phyloP scores from a whole-genome alignment of 2,888 invertebrate genomes.

The Melanchra persicariae region DNA sequence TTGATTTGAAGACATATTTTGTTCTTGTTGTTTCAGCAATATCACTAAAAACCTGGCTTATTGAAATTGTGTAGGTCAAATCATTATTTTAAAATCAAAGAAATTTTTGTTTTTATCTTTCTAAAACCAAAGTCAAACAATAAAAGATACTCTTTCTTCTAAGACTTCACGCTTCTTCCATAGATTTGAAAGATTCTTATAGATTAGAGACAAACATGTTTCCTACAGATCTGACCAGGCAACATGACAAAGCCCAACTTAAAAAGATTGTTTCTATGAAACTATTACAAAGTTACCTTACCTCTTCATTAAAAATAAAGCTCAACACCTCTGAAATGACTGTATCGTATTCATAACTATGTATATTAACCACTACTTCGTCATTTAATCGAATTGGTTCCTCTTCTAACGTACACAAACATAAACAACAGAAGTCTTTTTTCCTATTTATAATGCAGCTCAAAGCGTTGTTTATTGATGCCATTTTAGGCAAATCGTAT shows the following conservation, averaged over 20 bases:
- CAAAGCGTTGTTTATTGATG: constrained; percentile 67
- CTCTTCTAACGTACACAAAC: constrained; percentile 70
- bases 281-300: constrained; percentile 53
- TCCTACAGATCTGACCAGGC: not conserved
- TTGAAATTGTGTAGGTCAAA: too few relatives aligned
- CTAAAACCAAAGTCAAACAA: too few relatives aligned
- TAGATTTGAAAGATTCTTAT: too few relatives aligned
- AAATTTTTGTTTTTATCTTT: too few relatives aligned
- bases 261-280: not conserved
- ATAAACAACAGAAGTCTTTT: constrained; percentile 79
- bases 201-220: not conserved
- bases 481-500: constrained; percentile 56
- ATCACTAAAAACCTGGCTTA: too few relatives aligned
- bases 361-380: constrained; percentile 72
- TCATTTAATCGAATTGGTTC: constrained; percentile 71
- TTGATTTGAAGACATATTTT: too few relatives aligned
- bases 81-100: too few relatives aligned
- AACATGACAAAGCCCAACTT: not conserved
- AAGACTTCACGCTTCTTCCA: too few relatives aligned
- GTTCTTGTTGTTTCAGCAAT: too few relatives aligned
- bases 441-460: constrained; percentile 72
- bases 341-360: constrained; percentile 64
- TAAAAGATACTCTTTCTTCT: too few relatives aligned
- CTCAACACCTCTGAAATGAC: constrained; percentile 75
- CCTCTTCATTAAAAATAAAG: constrained; percentile 74